Conservation (phyloP, 2,797 vertebrate genomes). For the Avahi laniger region DNA sequence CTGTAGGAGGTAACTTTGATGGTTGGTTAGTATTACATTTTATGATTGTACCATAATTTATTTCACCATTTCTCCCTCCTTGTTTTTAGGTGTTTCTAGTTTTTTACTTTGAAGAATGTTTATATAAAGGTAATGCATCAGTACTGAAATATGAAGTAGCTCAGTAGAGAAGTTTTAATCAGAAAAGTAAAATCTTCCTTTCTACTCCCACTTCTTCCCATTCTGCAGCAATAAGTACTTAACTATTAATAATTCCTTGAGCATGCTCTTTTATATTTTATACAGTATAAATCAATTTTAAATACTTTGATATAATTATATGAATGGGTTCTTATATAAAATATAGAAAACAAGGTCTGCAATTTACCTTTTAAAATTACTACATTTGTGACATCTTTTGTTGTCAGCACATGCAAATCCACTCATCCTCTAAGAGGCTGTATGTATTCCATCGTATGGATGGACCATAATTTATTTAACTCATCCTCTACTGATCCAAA, state of each 20-base stretch:
- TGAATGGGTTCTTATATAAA: neutral
- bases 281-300: neutral
- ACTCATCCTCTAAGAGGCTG: neutral
- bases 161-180: neutral
- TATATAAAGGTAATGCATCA: neutral
- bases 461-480: neutral
- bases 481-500: neutral
- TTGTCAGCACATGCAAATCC: neutral
- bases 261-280: neutral
- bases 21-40: slow-evolving; percentile 37
- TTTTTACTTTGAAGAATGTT: neutral
- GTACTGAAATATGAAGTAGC: neutral
- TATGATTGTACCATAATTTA: slow-evolving; percentile 37
- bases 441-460: neutral
- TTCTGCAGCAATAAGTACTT: neutral
- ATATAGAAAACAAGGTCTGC: neutral
- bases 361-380: neutral
- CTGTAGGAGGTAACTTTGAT: slow-evolving; percentile 22
- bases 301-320: neutral
- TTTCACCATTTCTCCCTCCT: neutral
- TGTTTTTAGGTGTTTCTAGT: neutral
- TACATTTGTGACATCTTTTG: neutral
- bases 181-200: neutral
- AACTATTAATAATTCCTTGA: neutral
- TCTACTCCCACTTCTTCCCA: neutral